A percentile compares a stretch with the other conserved stretches of the same genome.
Conservation (phyloP, 2,888 invertebrate genomes). For the Platycheirus rosarum region DNA sequence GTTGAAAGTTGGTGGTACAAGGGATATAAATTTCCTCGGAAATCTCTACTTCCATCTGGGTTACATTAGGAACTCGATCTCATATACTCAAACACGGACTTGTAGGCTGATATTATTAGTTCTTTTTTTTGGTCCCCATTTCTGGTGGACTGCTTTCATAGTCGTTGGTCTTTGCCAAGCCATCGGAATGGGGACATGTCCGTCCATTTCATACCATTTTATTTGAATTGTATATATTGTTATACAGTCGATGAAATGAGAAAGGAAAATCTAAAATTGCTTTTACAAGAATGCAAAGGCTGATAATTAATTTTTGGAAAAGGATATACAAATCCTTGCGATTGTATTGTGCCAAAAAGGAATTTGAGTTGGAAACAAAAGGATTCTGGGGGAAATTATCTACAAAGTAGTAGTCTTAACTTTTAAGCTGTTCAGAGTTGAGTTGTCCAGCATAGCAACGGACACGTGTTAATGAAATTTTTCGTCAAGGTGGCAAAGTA, state of each 20-base stretch:
- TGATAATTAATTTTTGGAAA: constrained; percentile 66
- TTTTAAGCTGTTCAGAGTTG: constrained; percentile 13
- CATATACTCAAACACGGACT: constrained; percentile 22
- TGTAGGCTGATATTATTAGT: constrained; percentile 35
- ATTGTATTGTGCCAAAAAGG: constrained; percentile 5
- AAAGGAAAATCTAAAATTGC: constrained; percentile 51
- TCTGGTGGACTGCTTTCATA: background rate
- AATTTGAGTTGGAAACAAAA: constrained; percentile 12
- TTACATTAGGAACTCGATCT: constrained; percentile 60
- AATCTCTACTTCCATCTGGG: constrained; percentile 71
- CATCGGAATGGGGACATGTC: constrained; percentile 70
- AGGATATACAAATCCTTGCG: constrained; percentile 17
- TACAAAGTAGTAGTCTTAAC: constrained; percentile 34
- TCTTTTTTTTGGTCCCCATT: background rate
- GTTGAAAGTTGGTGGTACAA: constrained; percentile 70
- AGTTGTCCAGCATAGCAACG: background rate
- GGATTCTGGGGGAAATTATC: constrained; percentile 26
- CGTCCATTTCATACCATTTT: constrained; percentile 28
- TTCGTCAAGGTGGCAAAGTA: constrained; percentile 63
- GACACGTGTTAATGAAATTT: constrained; percentile 70
- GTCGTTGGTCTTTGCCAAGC: constrained; percentile 55
- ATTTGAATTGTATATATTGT: constrained; percentile 60
- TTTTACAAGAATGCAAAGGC: constrained; percentile 67
- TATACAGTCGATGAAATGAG: constrained; percentile 27
- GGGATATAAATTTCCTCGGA: constrained; percentile 66